Percentiles rank a stretch among this genome's conserved stretches.
Evolutionary conservation across 2,888 invertebrate genomes (phyloP).

Genomic region (Melangyna quadrimaculata): DNA sequence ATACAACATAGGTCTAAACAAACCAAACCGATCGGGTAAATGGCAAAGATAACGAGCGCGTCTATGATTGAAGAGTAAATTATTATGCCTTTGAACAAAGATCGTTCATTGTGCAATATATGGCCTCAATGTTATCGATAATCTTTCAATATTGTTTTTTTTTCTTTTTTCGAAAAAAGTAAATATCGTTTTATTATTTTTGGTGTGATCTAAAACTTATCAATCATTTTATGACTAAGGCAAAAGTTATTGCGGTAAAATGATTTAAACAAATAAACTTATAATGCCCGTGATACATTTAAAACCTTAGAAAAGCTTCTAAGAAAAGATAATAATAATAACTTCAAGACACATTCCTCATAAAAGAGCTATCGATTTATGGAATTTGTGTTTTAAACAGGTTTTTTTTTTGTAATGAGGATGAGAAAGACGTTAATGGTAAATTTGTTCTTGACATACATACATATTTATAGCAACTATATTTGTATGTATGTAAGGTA

Average conservation of each 20-base stretch:
- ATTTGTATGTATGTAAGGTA: background rate
- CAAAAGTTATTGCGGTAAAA: slow-evolving; percentile 25
- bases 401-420: background rate
- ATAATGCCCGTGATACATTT: background rate
- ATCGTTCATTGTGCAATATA: slow-evolving; percentile 61
- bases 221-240: slow-evolving; percentile 60
- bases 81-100: slow-evolving; percentile 45
- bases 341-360: slow-evolving; percentile 40
- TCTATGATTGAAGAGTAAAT: slow-evolving; percentile 66
- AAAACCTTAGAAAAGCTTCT: slow-evolving; percentile 19
- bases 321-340: slow-evolving; percentile 28
- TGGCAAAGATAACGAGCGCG: slow-evolving; percentile 46
- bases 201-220: slow-evolving; percentile 56
- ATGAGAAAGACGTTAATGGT: background rate
- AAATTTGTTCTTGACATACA: background rate
- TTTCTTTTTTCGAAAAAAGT: slow-evolving; percentile 39
- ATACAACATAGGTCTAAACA: slow-evolving; percentile 38
- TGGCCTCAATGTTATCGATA: slow-evolving; percentile 50
- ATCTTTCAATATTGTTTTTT: background rate
- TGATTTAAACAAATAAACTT: slow-evolving; percentile 19
- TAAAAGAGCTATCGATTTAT: background rate
- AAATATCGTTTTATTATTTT: slow-evolving; percentile 32
- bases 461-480: no score
- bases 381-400: background rate
- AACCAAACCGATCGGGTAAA: slow-evolving; percentile 59